Evolutionary conservation across 2,888 invertebrate genomes (phyloP).

Genomic region (Schizotus pectinicornis): DNA sequence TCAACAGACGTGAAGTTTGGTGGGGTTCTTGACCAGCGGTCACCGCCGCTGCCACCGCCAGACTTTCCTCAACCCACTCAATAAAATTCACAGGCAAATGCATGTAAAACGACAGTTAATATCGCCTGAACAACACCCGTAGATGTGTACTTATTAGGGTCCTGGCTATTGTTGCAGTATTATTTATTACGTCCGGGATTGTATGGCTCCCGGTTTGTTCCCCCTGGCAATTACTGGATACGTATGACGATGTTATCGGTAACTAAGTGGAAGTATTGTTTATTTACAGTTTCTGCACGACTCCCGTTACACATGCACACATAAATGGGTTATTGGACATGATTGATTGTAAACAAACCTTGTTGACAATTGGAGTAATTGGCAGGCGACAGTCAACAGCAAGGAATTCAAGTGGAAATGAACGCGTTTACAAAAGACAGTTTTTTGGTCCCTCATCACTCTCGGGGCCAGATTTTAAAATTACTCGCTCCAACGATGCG

Average conservation of each 20-base stretch:
- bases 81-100: constrained; percentile 18
- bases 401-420: too few relatives aligned
- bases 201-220: constrained; percentile 12
- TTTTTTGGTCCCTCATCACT: too few relatives aligned
- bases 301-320: constrained; percentile 5
- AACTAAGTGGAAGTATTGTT: constrained; percentile 11
- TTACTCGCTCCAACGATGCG: too few relatives aligned
- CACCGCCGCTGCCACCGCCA: too few relatives aligned
- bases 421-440: too few relatives aligned
- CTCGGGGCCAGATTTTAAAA: too few relatives aligned
- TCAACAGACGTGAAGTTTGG: too few relatives aligned
- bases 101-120: constrained; percentile 29
- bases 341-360: too few relatives aligned
- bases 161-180: constrained; percentile 21
- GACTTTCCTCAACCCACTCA: neutral
- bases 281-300: constrained; percentile 15
- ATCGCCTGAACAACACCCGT: constrained; percentile 22
- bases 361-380: too few relatives aligned
- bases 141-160: constrained; percentile 29
- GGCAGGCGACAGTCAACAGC: too few relatives aligned
- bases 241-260: constrained; percentile 20
- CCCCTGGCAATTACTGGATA: constrained; percentile 11
- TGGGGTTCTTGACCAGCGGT: too few relatives aligned
- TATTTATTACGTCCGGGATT: constrained; percentile 30
- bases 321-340: too few relatives aligned